These are phyloP conservation scores for Ctenodactylus gundi DNA, from an alignment of 2,113 vertebrate species.

Conservation along the genomic window DNA sequence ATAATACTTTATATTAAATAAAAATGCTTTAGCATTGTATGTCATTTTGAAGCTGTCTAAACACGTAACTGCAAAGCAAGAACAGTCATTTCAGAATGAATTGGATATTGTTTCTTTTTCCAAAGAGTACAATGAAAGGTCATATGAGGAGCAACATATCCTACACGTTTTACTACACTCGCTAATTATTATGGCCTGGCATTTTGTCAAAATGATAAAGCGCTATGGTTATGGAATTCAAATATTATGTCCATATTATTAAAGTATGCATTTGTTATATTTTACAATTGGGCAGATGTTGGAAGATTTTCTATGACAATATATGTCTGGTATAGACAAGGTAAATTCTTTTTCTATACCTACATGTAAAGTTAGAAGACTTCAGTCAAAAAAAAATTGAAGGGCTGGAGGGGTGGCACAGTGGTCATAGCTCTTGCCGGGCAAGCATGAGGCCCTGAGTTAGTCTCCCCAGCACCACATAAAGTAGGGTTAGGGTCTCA, in stretches of 20 bases:
- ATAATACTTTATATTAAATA: not conserved
- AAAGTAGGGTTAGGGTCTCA: no score
- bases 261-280: constrained; percentile 45
- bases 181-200: constrained; percentile 77
- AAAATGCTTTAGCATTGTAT: not conserved
- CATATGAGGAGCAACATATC: constrained; percentile 77
- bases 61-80: constrained; percentile 38
- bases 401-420: no score
- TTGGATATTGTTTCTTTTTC: constrained; percentile 57
- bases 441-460: no score
- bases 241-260: constrained; percentile 53
- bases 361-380: no score
- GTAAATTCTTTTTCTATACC: not conserved
- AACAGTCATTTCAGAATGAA: constrained; percentile 59
- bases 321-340: not conserved
- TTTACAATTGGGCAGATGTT: constrained; percentile 52
- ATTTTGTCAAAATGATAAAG: constrained; percentile 73
- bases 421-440: no score
- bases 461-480: no score
- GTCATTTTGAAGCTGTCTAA: constrained; percentile 19
- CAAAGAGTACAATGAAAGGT: constrained; percentile 60
- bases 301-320: constrained; percentile 8
- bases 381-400: no score
- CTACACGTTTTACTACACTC: constrained; percentile 77
- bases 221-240: constrained; percentile 67